These are phyloP conservation scores for Pelobates fuscus DNA, from an alignment of 2,113 vertebrate species.

Conservation along the genomic window DNA sequence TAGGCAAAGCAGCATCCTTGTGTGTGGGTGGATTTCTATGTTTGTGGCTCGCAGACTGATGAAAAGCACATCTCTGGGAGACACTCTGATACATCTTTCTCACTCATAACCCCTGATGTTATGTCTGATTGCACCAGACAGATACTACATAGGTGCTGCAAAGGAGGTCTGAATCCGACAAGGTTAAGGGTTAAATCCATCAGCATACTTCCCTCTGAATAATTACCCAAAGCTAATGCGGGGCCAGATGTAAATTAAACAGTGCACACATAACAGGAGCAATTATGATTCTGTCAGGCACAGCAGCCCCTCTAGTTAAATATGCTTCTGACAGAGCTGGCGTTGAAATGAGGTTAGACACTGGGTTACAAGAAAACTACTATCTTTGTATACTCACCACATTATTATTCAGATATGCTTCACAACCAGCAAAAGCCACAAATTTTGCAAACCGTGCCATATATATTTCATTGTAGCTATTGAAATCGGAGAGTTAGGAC, in stretches of 20 bases:
- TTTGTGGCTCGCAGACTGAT: conserved; percentile 22
- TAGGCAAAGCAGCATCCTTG: conserved; percentile 33
- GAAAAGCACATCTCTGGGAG: conserved; percentile 21
- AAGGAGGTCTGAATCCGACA: background rate
- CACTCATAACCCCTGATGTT: conserved; percentile 22
- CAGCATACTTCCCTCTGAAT: background rate
- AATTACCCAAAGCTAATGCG: conserved; percentile 4
- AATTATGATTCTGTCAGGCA: conserved; percentile 25
- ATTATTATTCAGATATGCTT: background rate
- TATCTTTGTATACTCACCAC: background rate
- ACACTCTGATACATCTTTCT: background rate
- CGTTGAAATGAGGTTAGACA: background rate
- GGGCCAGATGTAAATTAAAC: conserved; percentile 7
- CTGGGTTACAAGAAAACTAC: background rate
- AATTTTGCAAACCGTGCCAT: background rate
- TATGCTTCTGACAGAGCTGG: conserved; percentile 7
- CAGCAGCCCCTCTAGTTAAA: background rate
- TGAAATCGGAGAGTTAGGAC: background rate
- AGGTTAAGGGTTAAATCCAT: background rate
- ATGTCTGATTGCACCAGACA: conserved; percentile 1
- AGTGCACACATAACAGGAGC: conserved; percentile 9
- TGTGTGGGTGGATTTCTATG: conserved; percentile 36
- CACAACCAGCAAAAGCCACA: background rate
- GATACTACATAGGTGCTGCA: background rate
- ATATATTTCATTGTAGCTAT: background rate